Conservation (phyloP, 35 echinoderm and acorn worm species). For the Amphiura filiformis region DNA sequence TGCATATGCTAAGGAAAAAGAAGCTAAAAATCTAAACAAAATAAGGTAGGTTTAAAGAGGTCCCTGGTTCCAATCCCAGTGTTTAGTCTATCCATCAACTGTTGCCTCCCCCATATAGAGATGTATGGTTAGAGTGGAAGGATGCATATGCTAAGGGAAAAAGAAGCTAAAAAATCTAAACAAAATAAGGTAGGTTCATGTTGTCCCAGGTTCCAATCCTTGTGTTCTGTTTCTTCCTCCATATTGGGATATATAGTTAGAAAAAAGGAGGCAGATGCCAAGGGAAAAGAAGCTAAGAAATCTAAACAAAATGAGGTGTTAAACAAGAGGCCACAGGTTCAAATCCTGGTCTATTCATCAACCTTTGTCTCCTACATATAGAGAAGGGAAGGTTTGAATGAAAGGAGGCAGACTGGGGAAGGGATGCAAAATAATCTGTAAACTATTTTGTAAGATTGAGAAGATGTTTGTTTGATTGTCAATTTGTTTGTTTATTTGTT, state of each 20-base stretch:
- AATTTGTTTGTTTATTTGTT: too few species aligned
- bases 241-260: constrained; percentile 78
- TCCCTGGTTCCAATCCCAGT: too few species aligned
- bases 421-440: too few species aligned
- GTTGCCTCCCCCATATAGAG: constrained; percentile 80
- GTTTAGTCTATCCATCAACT: constrained; percentile 85
- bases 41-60: constrained; percentile 81
- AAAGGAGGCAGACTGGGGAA: constrained; percentile 82
- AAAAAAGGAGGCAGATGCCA: constrained; percentile 74
- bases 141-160: constrained; percentile 70
- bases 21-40: constrained; percentile 72
- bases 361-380: constrained; percentile 72
- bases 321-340: too few species aligned
- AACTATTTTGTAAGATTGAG: too few species aligned
- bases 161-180: constrained; percentile 72
- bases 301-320: constrained; percentile 87
- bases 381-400: constrained; percentile 85
- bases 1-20: constrained; percentile 72
- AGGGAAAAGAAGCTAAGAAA: constrained; percentile 76
- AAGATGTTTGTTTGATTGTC: too few species aligned
- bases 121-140: constrained; percentile 89
- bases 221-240: constrained; percentile 64
- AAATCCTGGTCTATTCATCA: not conserved
- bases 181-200: constrained; percentile 76
- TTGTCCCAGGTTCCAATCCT: not conserved